These are phyloP conservation scores for Antidorcas marsupialis DNA, from an alignment of 2,113 vertebrate genomes.

Conservation along the genomic window DNA sequence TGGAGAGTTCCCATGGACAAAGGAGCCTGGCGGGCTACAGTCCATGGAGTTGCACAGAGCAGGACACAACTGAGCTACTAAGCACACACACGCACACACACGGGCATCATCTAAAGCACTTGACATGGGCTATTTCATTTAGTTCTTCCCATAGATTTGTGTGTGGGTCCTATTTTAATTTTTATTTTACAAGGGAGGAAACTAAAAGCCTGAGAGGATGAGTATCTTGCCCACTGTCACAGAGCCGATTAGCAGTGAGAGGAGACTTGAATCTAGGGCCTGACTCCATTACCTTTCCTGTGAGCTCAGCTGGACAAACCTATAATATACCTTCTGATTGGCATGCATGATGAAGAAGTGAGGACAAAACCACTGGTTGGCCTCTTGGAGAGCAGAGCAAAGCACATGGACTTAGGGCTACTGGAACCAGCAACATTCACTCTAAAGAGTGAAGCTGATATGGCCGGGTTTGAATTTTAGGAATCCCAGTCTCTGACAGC, in stretches of 20 bases:
- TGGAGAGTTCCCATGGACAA: neutral
- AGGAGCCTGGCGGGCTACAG: neutral
- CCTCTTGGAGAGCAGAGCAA: neutral
- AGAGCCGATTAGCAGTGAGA: neutral
- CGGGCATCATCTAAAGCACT: neutral
- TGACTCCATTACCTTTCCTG: neutral
- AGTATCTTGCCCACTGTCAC: neutral
- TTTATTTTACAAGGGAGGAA: neutral
- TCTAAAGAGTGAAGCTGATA: neutral
- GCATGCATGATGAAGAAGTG: neutral
- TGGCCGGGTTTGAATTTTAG: neutral
- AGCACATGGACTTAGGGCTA: neutral
- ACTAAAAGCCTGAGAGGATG: neutral
- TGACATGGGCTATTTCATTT: neutral
- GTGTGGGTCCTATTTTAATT: neutral
- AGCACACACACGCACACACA: neutral
- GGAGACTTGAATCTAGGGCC: neutral
- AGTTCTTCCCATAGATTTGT: neutral
- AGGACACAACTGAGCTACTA: accelerated
- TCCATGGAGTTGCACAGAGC: neutral
- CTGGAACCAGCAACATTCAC: neutral
- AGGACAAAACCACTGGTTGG: neutral
- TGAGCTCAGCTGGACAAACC: neutral
- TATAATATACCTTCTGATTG: neutral
- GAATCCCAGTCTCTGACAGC: neutral